These are phyloP conservation scores for Drosophila ananassae DNA, from an alignment of 1,140 invertebrate genomes.

Conservation along the genomic window DNA sequence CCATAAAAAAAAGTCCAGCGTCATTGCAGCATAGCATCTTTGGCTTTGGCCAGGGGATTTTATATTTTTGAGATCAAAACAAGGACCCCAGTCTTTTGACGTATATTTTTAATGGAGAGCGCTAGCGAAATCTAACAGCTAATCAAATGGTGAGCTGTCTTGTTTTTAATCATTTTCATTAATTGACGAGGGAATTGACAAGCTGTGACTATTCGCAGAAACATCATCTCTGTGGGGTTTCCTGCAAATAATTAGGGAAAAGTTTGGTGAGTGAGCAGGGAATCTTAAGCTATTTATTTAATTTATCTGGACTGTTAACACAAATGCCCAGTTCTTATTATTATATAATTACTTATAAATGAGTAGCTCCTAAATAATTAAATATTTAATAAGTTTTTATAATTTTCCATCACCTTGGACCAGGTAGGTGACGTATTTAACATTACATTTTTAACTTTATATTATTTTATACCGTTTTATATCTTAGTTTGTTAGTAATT, in stretches of 20 bases:
- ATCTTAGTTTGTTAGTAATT: background rate
- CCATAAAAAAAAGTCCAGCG: conserved; percentile 25
- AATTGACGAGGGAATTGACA: conserved; percentile 10
- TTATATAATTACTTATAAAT: no score
- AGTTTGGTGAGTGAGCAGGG: conserved; percentile 6
- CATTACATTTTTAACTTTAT: no score
- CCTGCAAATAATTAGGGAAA: conserved; percentile 16
- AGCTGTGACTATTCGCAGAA: conserved; percentile 11
- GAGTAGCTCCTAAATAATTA: no score
- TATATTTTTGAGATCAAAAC: conserved; percentile 6
- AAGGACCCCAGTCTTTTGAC: conserved; percentile 14
- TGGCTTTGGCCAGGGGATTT: conserved; percentile 17
- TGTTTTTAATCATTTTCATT: conserved; percentile 7
- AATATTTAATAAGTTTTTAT: no score
- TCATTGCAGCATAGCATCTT: conserved; percentile 53
- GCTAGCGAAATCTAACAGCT: background rate
- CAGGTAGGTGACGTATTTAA: no score
- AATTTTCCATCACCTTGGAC: no score
- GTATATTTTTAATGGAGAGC: background rate
- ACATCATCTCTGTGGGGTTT: conserved; percentile 11
- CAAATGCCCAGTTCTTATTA: no score
- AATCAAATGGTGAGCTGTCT: conserved; percentile 7
- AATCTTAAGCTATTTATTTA: conserved; percentile 33
- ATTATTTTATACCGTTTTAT: no score
- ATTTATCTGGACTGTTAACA: conserved; percentile 12